Evolutionary conservation across 1,140 invertebrate species (phyloP), one percentile per base, ranked within the genome.

Genomic region (Caerostris darwini): DNA sequence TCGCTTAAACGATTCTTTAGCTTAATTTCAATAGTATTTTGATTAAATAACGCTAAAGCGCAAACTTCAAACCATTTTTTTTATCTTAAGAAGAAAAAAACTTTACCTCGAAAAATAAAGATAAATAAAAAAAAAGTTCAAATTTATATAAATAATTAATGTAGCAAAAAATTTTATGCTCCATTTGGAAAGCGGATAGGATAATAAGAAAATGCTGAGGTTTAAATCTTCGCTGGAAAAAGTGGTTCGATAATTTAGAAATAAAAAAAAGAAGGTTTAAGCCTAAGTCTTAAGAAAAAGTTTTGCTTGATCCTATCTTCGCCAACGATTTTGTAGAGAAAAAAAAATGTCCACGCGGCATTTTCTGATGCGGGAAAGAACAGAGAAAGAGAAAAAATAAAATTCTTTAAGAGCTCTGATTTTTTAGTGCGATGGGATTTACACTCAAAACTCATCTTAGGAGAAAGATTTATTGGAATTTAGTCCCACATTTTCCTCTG

Each of bases 381-480:
- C 0, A 34, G 2, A 67, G 10, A 88, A 8, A 7, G 10, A n/a
- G n/a, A n/a, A 19, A 6, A 53, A 64, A 88, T 67, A 88, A 83
- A 83, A 83, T 7, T 8, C 7, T 83, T 54, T 58, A 88, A 61
- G 61, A 88, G 57, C 86, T 88, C 59, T 88, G 58, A 64, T 88
- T 64, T 88, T 88, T 64, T 88, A 88, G n/a, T 64, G 85, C 56
- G 86, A 88, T 88, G 86, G 86, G 86, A 61, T 88, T 88, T 88
- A 88, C 86, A 88, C 86, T 83, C 86, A 61, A 54, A 88, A 64
- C 86, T 88, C 86, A 88, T 88, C 86, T 88, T 88, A 64, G 50
- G 86, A 50, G 58, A 88, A 57, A 88, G 86, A 88, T 88, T 88
- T 88, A 88, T 88, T 67, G 57, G 86, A 88, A 88, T 88, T 88